A percentile compares a stretch with the other conserved stretches of the same genome.
phyloP scores from a whole-genome alignment of 2,888 invertebrate genomes.

The Cheilosia vulpina region DNA sequence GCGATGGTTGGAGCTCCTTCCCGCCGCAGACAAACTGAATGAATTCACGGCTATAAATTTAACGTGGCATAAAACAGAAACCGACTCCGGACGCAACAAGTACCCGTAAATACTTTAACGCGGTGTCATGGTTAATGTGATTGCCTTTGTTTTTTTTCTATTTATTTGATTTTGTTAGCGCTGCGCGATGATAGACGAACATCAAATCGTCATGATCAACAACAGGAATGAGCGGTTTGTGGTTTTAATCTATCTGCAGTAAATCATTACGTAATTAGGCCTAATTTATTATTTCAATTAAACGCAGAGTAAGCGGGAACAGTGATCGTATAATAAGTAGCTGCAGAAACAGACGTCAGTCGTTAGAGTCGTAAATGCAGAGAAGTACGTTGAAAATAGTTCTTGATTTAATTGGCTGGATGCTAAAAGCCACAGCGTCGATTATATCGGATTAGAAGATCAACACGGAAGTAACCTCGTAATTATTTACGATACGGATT shows the following conservation, averaged over 20 bases:
- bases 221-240: conserved; percentile 50
- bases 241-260: conserved; percentile 47
- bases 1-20: neutral
- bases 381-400: neutral
- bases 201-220: conserved; percentile 57
- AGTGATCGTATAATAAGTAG: neutral
- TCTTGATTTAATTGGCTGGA: conserved; percentile 6
- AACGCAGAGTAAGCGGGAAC: neutral
- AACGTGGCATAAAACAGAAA: conserved; percentile 49
- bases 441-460: neutral
- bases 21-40: conserved; percentile 5
- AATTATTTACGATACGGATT: neutral
- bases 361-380: conserved; percentile 1
- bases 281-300: conserved; percentile 57
- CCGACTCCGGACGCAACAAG: conserved; percentile 43
- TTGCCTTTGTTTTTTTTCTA: conserved; percentile 35
- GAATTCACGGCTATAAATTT: conserved; percentile 30
- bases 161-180: conserved; percentile 45
- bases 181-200: conserved; percentile 59
- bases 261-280: conserved; percentile 55
- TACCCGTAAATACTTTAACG: conserved; percentile 20
- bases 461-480: neutral
- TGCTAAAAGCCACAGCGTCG: neutral
- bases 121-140: conserved; percentile 50
- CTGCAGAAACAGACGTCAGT: neutral